Base-by-base conservation (phyloP, 2,888 invertebrate genomes). In the Dastarcus helophoroides region DNA sequence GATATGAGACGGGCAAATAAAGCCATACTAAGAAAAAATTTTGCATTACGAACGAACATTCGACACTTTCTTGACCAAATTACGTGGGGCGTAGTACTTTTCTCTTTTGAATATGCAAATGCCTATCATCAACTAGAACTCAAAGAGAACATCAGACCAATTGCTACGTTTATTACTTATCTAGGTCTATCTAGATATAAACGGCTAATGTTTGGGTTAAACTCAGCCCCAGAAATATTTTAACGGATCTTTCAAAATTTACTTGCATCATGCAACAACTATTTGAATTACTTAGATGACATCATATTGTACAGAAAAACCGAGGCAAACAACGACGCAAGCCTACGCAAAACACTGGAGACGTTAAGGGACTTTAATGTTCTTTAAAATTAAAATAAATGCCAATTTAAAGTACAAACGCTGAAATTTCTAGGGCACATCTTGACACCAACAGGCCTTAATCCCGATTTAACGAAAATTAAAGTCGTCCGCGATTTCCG, bases 201-300 rank as follows among this genome's bases (percentile, higher is more conserved):
- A 34, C 33, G 55, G 7, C 29, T 58, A 3, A 45, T 56, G 46
- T 59, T 58, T 35, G 55, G 55, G 1, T 47, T 56, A 0, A 50
- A 51, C 13, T 56, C 50, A 5, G 47, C 50, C 4, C 47, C 48
- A 7, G 45, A 44, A 32, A 47, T 43, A 19, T 50, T 38, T 24
- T 52, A 54, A 35, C 33, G 43, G 32, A 40, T 41, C 3, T 38
- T 51, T 26, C 44, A 54, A 40, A 40, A 43, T 26, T 48, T 47
- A 1, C 31, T 54, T 13, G 33, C 49, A 4, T 23, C 38, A 16
- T 51, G 51, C 29, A 29, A 44, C 30, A 46, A 47, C 17, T 41
- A 41, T 12, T 14, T 50, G 10, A 52, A 50, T 28, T 28, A 39
- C 12, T 11, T 49, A 6, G 45, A 47, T 33, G 48, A 51, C 31